Evolutionary conservation across 2,113 vertebrate species (phyloP).

Genomic region (Myxocyprinus asiaticus): DNA sequence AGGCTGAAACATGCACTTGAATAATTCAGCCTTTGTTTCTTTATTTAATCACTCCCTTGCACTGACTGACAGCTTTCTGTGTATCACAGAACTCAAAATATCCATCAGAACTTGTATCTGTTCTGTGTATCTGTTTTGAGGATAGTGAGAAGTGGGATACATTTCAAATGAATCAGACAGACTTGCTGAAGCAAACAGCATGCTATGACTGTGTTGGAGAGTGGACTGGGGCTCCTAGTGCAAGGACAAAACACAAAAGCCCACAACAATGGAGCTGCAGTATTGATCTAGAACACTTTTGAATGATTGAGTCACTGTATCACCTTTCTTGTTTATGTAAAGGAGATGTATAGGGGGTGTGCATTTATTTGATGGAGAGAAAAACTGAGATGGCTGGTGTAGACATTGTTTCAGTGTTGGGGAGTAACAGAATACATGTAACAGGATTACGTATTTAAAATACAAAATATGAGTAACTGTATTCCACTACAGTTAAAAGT

Average conservation of each 20-base stretch:
- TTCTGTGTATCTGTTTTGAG: neutral
- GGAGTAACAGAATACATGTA: too few relatives aligned
- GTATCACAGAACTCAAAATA: neutral
- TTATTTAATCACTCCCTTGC: conserved; percentile 28
- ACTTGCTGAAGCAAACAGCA: neutral
- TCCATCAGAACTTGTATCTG: neutral
- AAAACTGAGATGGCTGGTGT: too few relatives aligned
- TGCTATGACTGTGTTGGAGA: neutral
- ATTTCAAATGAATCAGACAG: neutral
- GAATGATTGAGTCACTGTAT: neutral
- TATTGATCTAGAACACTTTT: conserved; percentile 19
- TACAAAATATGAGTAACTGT: too few relatives aligned
- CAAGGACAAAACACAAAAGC: neutral
- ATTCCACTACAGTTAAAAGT: too few relatives aligned
- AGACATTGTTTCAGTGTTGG: too few relatives aligned
- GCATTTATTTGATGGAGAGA: neutral
- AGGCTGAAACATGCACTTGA: conserved; percentile 12
- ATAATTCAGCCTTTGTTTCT: conserved; percentile 29
- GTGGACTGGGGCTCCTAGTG: neutral
- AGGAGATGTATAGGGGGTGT: neutral
- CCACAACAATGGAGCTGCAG: neutral
- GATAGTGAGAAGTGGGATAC: neutral
- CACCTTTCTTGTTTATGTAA: neutral
- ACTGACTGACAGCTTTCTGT: neutral
- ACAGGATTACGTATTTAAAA: too few relatives aligned